These are phyloP conservation scores for Drosophila lacertosa DNA, from an alignment of 1,140 invertebrate species.

Conservation along the genomic window DNA sequence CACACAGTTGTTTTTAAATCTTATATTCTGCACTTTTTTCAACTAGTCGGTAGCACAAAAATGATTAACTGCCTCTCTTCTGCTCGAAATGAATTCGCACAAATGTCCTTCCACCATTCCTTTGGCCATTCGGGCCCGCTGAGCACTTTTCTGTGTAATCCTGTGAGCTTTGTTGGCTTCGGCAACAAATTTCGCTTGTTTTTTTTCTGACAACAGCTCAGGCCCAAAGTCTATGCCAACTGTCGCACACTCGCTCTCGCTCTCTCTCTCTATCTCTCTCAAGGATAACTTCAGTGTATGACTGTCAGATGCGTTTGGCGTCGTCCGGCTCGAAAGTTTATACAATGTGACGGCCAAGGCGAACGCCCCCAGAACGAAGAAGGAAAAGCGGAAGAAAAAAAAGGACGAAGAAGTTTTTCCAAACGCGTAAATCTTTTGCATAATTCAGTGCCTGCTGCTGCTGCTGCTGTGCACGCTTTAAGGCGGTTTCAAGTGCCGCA, in stretches of 20 bases:
- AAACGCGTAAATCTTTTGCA: conserved; percentile 81
- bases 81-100: conserved; percentile 24
- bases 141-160: conserved; percentile 67
- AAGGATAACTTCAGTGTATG: conserved; percentile 42
- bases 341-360: conserved; percentile 45
- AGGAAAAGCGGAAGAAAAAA: conserved; percentile 33
- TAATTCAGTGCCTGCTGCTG: conserved; percentile 73
- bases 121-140: conserved; percentile 60
- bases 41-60: too few relatives aligned
- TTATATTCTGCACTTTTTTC: too few relatives aligned
- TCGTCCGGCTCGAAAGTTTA: conserved; percentile 63
- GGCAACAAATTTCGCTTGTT: conserved; percentile 42
- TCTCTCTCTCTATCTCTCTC: conserved; percentile 24
- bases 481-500: conserved; percentile 50
- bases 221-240: conserved; percentile 29
- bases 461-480: conserved; percentile 31
- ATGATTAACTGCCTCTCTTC: conserved; percentile 60
- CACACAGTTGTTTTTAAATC: too few relatives aligned
- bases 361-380: conserved; percentile 54
- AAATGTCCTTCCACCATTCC: conserved; percentile 45
- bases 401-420: conserved; percentile 18
- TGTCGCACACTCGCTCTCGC: conserved; percentile 25
- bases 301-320: conserved; percentile 64
- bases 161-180: conserved; percentile 58
- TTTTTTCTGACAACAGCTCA: conserved; percentile 32